Percentiles rank a stretch among this genome's conserved stretches.
Conservation (phyloP, 2,797 vertebrate genomes). For the Scolopax bukidnonensis region DNA sequence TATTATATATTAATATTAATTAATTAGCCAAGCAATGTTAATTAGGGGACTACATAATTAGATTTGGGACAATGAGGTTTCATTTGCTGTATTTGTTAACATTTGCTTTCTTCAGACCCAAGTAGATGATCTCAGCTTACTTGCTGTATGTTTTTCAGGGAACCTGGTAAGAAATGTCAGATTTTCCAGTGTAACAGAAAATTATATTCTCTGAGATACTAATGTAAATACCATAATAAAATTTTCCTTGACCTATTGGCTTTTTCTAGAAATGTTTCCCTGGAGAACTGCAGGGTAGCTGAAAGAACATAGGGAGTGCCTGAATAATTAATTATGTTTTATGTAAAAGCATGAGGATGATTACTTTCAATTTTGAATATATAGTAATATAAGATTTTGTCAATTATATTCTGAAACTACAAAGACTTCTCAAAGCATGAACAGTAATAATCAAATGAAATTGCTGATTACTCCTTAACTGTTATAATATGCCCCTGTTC, state of each 20-base stretch:
- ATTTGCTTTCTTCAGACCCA: neutral
- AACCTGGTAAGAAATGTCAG: neutral
- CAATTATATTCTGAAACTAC: neutral
- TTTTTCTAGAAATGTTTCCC: neutral
- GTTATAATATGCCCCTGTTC: neutral
- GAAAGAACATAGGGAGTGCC: neutral
- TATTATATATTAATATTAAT: conserved; percentile 18
- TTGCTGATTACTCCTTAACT: neutral
- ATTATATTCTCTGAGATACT: neutral
- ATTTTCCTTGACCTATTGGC: neutral
- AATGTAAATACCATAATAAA: neutral
- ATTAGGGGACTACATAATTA: conserved; percentile 27
- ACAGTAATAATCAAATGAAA: conserved; percentile 18
- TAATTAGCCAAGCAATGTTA: conserved; percentile 34
- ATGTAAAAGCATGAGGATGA: neutral
- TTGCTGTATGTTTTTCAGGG: neutral
- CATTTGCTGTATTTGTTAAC: conserved; percentile 3
- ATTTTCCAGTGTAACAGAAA: neutral
- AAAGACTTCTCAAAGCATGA: neutral
- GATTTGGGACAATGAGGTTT: neutral
- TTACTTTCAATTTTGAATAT: neutral
- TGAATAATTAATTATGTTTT: conserved; percentile 24
- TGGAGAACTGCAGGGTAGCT: neutral
- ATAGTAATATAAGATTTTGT: neutral
- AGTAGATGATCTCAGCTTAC: neutral